Evolutionary conservation across 2,113 vertebrate species (phyloP).

Genomic region (Indri indri): DNA sequence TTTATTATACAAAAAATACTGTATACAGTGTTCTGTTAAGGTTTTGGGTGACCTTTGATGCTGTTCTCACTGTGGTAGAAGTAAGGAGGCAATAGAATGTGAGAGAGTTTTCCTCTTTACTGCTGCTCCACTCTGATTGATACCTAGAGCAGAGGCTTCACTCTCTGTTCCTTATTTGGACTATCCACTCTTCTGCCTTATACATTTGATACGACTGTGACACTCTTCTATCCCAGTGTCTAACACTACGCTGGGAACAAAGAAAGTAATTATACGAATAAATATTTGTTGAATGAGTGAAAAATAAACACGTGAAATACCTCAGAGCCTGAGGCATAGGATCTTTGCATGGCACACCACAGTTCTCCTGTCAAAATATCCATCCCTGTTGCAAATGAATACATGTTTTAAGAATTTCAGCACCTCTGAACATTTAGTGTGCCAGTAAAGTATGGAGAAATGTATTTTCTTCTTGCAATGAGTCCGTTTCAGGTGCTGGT

Average conservation of each 20-base stretch:
- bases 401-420: not conserved
- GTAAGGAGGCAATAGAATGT: not conserved
- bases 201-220: not conserved
- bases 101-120: not conserved
- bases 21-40: not conserved
- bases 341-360: not conserved
- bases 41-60: not conserved
- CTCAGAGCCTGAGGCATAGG: not conserved
- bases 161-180: not conserved
- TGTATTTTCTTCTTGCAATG: not conserved
- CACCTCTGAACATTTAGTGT: not conserved
- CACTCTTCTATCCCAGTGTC: not conserved
- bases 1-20: not conserved
- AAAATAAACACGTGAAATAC: not conserved
- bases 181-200: not conserved
- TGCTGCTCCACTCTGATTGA: not conserved
- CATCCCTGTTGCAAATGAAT: not conserved
- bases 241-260: not conserved
- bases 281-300: not conserved
- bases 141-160: not conserved
- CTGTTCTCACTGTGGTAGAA: not conserved
- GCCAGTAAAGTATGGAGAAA: not conserved
- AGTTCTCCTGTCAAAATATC: not conserved
- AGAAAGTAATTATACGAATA: not conserved
- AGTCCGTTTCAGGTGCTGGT: constrained; percentile 4